Conservation (phyloP, 2,113 vertebrate species). For the Dicentrarchus labrax region DNA sequence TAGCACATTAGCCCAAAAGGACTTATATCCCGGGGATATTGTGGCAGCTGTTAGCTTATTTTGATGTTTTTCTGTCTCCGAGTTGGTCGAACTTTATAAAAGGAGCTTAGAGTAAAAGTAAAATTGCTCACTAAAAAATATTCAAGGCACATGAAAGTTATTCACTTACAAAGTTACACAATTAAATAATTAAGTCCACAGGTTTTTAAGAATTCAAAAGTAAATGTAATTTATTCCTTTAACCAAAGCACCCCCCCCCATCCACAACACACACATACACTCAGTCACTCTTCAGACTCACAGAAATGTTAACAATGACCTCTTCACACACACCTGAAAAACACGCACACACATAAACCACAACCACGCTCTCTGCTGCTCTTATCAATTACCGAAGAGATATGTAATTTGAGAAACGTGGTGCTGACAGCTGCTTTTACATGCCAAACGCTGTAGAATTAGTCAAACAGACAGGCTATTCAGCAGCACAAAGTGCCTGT, state of each 20-base stretch:
- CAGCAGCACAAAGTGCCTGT: slow-evolving; percentile 55
- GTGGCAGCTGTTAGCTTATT: neutral
- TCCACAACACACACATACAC: neutral
- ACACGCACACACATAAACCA: slow-evolving; percentile 1
- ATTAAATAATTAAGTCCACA: neutral
- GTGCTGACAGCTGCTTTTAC: slow-evolving; percentile 53
- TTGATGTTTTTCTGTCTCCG: neutral
- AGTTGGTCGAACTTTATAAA: neutral
- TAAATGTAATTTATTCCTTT: neutral
- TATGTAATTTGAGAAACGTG: slow-evolving; percentile 36
- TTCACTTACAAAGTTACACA: neutral
- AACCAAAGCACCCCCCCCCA: neutral
- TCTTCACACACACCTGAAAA: slow-evolving; percentile 31
- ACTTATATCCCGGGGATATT: no score
- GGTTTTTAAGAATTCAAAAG: neutral
- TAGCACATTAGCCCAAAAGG: no score
- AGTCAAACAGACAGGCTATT: slow-evolving; percentile 42
- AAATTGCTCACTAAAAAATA: neutral
- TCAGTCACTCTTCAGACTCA: slow-evolving; percentile 1
- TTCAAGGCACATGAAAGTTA: neutral
- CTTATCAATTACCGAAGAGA: slow-evolving; percentile 47
- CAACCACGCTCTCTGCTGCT: neutral
- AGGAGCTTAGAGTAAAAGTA: neutral
- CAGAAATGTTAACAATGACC: neutral
- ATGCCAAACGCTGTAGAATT: slow-evolving; percentile 23